Base-by-base conservation (phyloP, 1,140 invertebrate species). In the Drosophila carrolli region DNA sequence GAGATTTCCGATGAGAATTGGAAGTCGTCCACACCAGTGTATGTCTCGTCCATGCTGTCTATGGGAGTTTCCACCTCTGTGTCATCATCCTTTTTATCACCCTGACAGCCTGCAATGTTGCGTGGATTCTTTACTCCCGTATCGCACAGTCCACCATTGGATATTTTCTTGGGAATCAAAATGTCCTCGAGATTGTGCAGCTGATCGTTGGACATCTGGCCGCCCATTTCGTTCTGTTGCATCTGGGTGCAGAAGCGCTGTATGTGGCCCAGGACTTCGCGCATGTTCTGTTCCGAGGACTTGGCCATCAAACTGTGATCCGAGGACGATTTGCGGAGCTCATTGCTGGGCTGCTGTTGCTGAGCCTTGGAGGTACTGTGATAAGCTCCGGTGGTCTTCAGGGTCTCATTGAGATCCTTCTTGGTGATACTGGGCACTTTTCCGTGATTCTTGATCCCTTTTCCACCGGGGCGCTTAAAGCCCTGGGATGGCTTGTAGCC, bases 231-330 rank as follows among this genome's bases (percentile, higher is more conserved):
- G 8, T 38, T 71, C 2, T 61, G 23, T 29, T 88, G 58, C 19
- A 90, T 58, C 59, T 89, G 68, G 5, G 44, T 88, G 54, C 65
- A 91, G 41, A 85, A 77, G 50, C 82, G 85, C 51, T 91, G 80
- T 29, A 91, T 61, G 10, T 91, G 85, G 13, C 81, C 90, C 51
- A 91, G 38, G 10, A 90, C 61, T 47, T 90, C 83, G 5, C 58
- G 85, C 48, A 88, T 63, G 11, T 63, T 78, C 41, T 75, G 43
- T 6, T 89, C 81, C 27, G 86, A 89, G n/a, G 90, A 89, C 37
- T 91, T 91, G 5, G 44, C 37, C 10, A 38, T 51, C 7, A 91
- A 32, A 41, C 77, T 91, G 6, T 63, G 68, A 0, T 78, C 67
- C 14, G 90, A 90, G 7, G 66, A 75, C 0, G 76, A 55, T 6